Evolutionary conservation across 2,797 vertebrate species (phyloP).

Genomic region (Labroides dimidiatus): DNA sequence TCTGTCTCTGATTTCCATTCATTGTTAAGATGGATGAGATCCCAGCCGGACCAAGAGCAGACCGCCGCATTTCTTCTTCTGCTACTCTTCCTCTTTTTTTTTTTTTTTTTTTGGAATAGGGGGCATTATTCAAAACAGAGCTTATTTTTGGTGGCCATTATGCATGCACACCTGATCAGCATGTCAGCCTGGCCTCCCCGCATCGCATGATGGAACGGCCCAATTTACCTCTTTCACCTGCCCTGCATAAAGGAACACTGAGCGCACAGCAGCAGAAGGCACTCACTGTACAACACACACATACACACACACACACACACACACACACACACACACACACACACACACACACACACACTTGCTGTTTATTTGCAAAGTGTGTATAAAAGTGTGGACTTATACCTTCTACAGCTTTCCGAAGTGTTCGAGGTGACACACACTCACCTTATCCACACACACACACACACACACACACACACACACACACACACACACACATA

Average conservation of each 20-base stretch:
- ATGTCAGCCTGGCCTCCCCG: conserved; percentile 90
- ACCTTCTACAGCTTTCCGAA: conserved; percentile 47
- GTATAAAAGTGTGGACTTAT: conserved; percentile 66
- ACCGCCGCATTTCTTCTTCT: conserved; percentile 88
- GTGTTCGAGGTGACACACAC: conserved; percentile 52
- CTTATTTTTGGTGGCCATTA: conserved; percentile 98
- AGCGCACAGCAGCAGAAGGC: conserved; percentile 71
- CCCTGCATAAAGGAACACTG: conserved; percentile 89
- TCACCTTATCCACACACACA: conserved; percentile 49
- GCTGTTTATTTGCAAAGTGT: conserved; percentile 72
- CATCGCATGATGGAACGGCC: conserved; percentile 93
- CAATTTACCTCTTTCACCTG: conserved; percentile 94
- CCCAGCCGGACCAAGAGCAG: conserved; percentile 93
- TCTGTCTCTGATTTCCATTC: conserved; percentile 94
- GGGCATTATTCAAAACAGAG: conserved; percentile 96
- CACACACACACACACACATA: conserved; percentile 48
- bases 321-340: not conserved
- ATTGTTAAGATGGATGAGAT: conserved; percentile 98
- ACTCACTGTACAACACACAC: conserved; percentile 53
- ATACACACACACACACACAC: conserved; percentile 36
- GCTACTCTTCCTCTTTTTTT: conserved; percentile 50
- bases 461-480: conserved; percentile 47
- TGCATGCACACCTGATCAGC: conserved; percentile 97
- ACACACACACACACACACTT: conserved; percentile 24
- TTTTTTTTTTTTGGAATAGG: conserved; percentile 59